A percentile compares a stretch with the other conserved stretches of the same genome.
Evolutionary conservation across 1,140 invertebrate species (phyloP).

Genomic region (Oreohelix idahoensis): DNA sequence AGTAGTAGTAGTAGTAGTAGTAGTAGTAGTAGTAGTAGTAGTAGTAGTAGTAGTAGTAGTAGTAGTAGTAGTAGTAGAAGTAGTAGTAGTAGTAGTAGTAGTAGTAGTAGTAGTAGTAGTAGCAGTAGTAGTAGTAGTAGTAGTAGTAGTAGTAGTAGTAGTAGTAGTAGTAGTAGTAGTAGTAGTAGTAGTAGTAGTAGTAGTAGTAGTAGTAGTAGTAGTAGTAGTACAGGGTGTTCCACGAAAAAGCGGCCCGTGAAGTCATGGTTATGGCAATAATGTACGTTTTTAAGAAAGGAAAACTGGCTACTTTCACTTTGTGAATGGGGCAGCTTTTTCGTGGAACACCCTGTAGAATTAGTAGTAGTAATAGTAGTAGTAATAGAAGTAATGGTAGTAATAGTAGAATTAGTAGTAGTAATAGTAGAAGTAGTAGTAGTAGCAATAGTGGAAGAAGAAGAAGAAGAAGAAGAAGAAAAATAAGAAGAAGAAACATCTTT

Average conservation of each 20-base stretch:
- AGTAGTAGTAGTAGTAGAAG: constrained; percentile 39
- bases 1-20: constrained; percentile 36
- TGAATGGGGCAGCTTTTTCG: too few species aligned
- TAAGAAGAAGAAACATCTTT: too few species aligned
- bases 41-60: constrained; percentile 33
- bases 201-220: background rate
- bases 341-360: too few species aligned
- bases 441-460: background rate
- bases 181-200: background rate
- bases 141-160: background rate
- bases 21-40: constrained; percentile 40
- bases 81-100: constrained; percentile 43
- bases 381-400: background rate
- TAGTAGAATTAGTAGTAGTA: background rate
- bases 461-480: background rate
- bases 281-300: too few species aligned
- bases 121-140: constrained; percentile 5
- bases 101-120: constrained; percentile 35
- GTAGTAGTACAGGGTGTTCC: too few species aligned
- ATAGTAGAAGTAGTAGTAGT: constrained; percentile 2
- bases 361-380: background rate
- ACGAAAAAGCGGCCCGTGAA: too few species aligned
- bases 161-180: background rate
- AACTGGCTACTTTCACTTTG: too few species aligned
- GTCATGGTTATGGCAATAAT: too few species aligned